Evolutionary conservation across 2,888 invertebrate species (phyloP).

Genomic region (Stictocephala bisonia): DNA sequence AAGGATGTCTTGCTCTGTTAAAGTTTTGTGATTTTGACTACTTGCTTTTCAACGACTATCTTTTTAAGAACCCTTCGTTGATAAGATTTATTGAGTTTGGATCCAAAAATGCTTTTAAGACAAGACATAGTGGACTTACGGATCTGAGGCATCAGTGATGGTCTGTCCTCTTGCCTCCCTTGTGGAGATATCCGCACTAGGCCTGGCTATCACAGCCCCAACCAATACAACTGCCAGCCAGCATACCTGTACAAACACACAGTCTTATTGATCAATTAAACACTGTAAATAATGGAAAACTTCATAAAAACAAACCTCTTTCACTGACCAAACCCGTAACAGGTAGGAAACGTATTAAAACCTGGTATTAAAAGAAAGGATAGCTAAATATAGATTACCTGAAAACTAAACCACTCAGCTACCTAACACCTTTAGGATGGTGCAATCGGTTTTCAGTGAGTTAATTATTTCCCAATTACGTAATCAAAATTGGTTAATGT

Average conservation of each 20-base stretch:
- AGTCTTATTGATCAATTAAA: neutral
- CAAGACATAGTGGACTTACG: neutral
- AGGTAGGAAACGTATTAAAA: neutral
- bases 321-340: neutral
- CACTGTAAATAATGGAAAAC: neutral
- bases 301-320: too few species aligned
- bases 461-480: too few species aligned
- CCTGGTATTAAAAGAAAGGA: neutral
- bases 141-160: neutral
- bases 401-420: neutral
- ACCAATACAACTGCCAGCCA: constrained; percentile 12
- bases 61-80: too few species aligned
- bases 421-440: too few species aligned
- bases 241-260: neutral
- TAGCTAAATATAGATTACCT: neutral
- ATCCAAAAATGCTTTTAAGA: neutral
- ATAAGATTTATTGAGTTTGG: neutral
- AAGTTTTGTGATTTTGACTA: too few species aligned
- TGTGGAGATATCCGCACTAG: neutral
- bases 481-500: too few species aligned
- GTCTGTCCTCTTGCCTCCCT: constrained; percentile 11
- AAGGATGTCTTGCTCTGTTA: too few species aligned
- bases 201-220: neutral
- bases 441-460: too few species aligned
- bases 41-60: too few species aligned